Conservation (phyloP, 92 coral and sea anemone species). For the Epizoanthus rinbou region DNA sequence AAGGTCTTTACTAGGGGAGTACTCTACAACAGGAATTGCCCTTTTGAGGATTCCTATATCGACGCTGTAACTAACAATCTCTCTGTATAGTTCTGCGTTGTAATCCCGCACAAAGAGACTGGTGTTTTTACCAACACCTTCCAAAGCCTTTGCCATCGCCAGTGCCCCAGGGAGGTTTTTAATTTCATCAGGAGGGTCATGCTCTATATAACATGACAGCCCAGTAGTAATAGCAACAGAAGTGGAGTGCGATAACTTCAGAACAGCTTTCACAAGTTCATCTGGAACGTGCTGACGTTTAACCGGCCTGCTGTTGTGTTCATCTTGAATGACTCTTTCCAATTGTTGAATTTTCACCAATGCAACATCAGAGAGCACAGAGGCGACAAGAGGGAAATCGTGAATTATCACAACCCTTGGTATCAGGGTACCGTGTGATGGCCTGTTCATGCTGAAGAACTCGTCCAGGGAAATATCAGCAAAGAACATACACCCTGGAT, state of each 20-base stretch:
- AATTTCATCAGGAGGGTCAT: slow-evolving; percentile 48
- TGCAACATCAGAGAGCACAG: slow-evolving; percentile 74
- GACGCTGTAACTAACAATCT: slow-evolving; percentile 45
- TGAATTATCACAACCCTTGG: slow-evolving; percentile 63
- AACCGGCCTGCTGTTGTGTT: slow-evolving; percentile 75
- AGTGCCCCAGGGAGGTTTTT: slow-evolving; percentile 76
- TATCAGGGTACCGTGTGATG: slow-evolving; percentile 47
- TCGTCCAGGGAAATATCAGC: slow-evolving; percentile 58
- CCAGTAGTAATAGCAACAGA: slow-evolving; percentile 71
- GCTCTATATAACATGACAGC: slow-evolving; percentile 48
- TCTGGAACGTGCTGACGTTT: slow-evolving; percentile 57
- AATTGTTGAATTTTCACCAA: slow-evolving; percentile 46
- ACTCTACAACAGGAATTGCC: slow-evolving; percentile 60
- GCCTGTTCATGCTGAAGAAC: slow-evolving; percentile 50
- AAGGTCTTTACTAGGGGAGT: slow-evolving; percentile 41
- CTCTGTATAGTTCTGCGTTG: slow-evolving; percentile 49
- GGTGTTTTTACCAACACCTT: slow-evolving; percentile 44
- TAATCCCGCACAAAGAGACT: slow-evolving; percentile 57
- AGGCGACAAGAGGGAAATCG: slow-evolving; percentile 65
- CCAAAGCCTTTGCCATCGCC: slow-evolving; percentile 78
- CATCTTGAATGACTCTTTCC: slow-evolving; percentile 72
- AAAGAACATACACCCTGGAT: slow-evolving; percentile 70
- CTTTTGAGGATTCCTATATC: slow-evolving; percentile 45
- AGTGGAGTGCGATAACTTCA: slow-evolving; percentile 66
- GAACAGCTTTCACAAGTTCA: slow-evolving; percentile 63